Evolutionary conservation across 2,797 vertebrate species (phyloP), one percentile per base, ranked within the genome.

Genomic region (Gallinago stenura): DNA sequence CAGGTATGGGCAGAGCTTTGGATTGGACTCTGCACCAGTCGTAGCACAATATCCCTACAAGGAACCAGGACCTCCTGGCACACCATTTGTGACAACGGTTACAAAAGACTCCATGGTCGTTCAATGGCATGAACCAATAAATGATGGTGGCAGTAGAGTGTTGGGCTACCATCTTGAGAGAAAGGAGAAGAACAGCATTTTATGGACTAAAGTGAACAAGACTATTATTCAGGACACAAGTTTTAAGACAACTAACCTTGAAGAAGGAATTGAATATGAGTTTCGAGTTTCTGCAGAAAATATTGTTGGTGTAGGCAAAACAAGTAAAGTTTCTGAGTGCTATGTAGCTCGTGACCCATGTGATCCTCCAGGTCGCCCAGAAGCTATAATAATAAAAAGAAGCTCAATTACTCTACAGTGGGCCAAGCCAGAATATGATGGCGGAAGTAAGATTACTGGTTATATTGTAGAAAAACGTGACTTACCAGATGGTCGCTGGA

Each of bases 151-250:
- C 89, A 99, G 99, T 92, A 96, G 92, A 89, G 97, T 99, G 95
- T 97, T 99, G 96, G 99, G 99, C 84, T 99, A 99, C 81, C 99
- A 99, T 97, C 98, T 99, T 94, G 99, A 99, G 97, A 99, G 98
- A 88, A 99, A 99, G 96, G 99, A 99, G 97, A 99, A 99, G 97
- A 99, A 99, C 92, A 99, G 99, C 86, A 99, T 99, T 97, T 98
- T 99, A 26, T 99, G 99, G 99, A 97, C 99, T 94, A 99, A 99
- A 97, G 98, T 99, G 78, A 99, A 99, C 97, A 99, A 99, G 97
- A 99, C 98, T 72, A 98, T 99, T 87, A 99, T 99, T 97, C 98
- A 99, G 48, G 99, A 99, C 48, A 99, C 99, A 30, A 97, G 51
- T 80, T 99, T 99, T 96, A 99, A 99, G 98, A 99, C 98, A 84